phyloP scores from a whole-genome alignment of 2,113 vertebrate genomes.

The Aspidoscelis tigris region DNA sequence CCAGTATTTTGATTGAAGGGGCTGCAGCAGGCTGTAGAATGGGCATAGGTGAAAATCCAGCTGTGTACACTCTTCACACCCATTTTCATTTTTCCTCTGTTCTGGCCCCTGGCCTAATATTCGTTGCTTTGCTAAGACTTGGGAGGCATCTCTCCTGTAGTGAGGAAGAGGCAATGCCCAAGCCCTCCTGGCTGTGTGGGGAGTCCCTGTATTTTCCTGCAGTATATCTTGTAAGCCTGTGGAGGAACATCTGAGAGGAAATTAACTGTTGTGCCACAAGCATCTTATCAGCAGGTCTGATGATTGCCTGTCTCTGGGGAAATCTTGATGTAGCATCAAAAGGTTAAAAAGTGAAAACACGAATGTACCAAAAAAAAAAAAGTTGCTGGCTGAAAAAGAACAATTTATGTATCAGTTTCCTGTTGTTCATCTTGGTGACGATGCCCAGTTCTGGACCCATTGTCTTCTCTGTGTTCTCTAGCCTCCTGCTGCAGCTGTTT shows the following conservation, averaged over 20 bases:
- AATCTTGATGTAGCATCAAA: conserved; percentile 34
- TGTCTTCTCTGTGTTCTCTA: background rate
- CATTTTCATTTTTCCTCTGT: background rate
- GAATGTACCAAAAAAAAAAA: conserved; percentile 32
- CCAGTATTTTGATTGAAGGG: conserved; percentile 1
- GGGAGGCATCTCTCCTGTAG: background rate
- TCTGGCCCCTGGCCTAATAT: background rate
- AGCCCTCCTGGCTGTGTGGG: background rate
- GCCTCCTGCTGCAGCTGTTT: background rate
- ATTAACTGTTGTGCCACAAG: conserved; percentile 20
- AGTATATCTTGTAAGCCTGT: background rate
- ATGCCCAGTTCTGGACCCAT: background rate
- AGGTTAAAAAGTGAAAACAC: conserved; percentile 21
- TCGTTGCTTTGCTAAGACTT: conserved; percentile 10
- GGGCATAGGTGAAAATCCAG: conserved; percentile 22
- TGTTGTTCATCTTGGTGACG: conserved; percentile 19
- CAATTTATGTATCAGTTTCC: conserved; percentile 27
- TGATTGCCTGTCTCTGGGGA: conserved; percentile 19
- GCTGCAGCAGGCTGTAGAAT: conserved; percentile 23
- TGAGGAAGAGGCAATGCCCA: background rate
- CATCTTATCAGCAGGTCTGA: conserved; percentile 41
- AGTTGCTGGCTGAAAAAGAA: conserved; percentile 22
- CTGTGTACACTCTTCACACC: background rate
- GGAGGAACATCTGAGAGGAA: conserved; percentile 5
- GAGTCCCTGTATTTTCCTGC: background rate